These are phyloP conservation scores for Camponotus floridanus DNA, from an alignment of 1,140 invertebrate genomes.

Conservation along the genomic window DNA sequence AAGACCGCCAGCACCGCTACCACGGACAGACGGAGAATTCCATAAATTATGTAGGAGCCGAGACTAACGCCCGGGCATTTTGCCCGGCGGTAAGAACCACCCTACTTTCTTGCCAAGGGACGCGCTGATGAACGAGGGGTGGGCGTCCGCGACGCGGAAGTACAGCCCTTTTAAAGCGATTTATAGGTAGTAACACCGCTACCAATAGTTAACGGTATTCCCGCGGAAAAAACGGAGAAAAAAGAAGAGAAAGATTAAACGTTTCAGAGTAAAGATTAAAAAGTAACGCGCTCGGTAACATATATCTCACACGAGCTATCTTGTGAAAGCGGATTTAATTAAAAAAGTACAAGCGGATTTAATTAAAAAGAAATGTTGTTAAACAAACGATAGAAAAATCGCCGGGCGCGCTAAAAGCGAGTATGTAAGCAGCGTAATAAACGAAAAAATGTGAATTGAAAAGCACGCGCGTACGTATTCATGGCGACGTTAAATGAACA, in stretches of 20 bases:
- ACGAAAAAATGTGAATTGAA: conserved; percentile 61
- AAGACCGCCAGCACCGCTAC: conserved; percentile 59
- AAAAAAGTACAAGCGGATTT: conserved; percentile 61
- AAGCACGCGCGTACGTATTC: conserved; percentile 47
- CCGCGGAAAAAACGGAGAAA: conserved; percentile 5
- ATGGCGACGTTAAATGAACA: conserved; percentile 62
- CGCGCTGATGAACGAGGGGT: conserved; percentile 58
- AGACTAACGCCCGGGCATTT: conserved; percentile 51
- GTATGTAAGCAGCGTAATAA: conserved; percentile 62
- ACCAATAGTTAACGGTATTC: conserved; percentile 47
- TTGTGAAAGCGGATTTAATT: conserved; percentile 62
- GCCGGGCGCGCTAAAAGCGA: conserved; percentile 45
- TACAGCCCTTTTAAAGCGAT: conserved; percentile 60
- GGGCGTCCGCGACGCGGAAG: conserved; percentile 49
- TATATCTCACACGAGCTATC: conserved; percentile 50
- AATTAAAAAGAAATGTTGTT: conserved; percentile 63
- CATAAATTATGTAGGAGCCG: conserved; percentile 74
- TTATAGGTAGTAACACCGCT: conserved; percentile 46
- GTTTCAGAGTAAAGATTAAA: conserved; percentile 52
- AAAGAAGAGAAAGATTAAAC: conserved; percentile 24
- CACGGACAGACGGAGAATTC: conserved; percentile 76
- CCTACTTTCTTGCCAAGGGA: conserved; percentile 60
- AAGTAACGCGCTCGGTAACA: conserved; percentile 43
- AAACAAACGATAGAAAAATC: conserved; percentile 48
- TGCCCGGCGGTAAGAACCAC: conserved; percentile 50